phyloP scores from a whole-genome alignment of 2,888 invertebrate genomes.

The Isotomurus palustris region DNA sequence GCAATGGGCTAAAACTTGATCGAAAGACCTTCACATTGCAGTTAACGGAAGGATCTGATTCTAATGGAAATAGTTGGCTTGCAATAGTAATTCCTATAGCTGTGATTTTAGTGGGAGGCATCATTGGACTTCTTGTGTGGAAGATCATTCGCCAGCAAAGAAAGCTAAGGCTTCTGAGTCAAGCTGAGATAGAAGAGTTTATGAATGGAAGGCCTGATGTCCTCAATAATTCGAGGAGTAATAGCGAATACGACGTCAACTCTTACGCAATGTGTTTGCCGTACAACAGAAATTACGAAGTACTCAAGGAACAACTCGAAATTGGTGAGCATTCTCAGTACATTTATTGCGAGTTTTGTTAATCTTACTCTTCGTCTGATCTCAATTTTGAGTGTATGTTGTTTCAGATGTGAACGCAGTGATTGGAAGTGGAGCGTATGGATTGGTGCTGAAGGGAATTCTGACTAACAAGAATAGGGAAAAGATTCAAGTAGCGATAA shows the following conservation, averaged over 20 bases:
- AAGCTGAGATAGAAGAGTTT: slow-evolving; percentile 33
- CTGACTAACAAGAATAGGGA: slow-evolving; percentile 5
- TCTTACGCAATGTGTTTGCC: slow-evolving; percentile 27
- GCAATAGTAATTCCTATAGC: slow-evolving; percentile 16
- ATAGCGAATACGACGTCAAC: slow-evolving; percentile 24
- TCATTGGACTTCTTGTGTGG: slow-evolving; percentile 25
- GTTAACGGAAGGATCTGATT: background rate
- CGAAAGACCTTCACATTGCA: slow-evolving; percentile 3
- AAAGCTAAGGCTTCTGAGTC: slow-evolving; percentile 19
- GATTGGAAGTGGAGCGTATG: slow-evolving; percentile 28
- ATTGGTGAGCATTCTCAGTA: slow-evolving; percentile 10
- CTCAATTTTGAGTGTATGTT: background rate
- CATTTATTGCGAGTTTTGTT: background rate
- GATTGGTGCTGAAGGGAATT: slow-evolving; percentile 23
- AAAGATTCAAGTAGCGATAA: slow-evolving; percentile 10
- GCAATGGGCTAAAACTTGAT: background rate
- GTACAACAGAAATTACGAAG: slow-evolving; percentile 28
- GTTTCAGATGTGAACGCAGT: slow-evolving; percentile 20
- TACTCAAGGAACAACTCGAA: slow-evolving; percentile 25
- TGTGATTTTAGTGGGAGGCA: slow-evolving; percentile 3
- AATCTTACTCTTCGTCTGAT: background rate
- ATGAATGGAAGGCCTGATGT: slow-evolving; percentile 28
- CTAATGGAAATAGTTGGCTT: background rate
- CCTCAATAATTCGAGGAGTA: slow-evolving; percentile 12
- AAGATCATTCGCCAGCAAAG: slow-evolving; percentile 19